Evolutionary conservation across 2,113 vertebrate genomes (phyloP), one percentile per base, ranked within the genome.

Genomic region (Epinephelus fuscoguttatus): DNA sequence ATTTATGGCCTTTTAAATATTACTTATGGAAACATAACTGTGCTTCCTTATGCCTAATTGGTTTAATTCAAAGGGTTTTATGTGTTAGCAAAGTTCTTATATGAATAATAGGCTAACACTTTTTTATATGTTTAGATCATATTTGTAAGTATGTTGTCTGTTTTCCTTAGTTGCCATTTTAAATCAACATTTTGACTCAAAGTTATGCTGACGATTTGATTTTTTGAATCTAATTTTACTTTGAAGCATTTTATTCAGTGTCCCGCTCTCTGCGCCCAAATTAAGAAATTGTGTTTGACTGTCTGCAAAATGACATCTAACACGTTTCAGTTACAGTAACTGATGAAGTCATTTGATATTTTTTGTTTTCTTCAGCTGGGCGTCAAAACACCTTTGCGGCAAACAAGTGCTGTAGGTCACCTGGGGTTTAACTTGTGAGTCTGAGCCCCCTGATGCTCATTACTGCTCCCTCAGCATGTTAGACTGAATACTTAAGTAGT

Each of bases 1-100:
- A 86, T 88, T 70, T 81, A 61, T 21, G 30, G 33, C 6, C 5
- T 74, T 55, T 64, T 2, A 82, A 76, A 25, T 57, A 18, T 49
- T 59, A 10, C 61, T 62, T 30, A 56, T 49, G 15, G 50, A 59
- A 72, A 37, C 52, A 59, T 30, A 59, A 60, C 21, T 30, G 19
- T 50, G 18, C 33, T 4, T 61, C 14, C 60, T 64, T 13, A 70
- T 40, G 15, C 37, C 14, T 17, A 53, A 62, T 52, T 15, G 50
- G 7, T 40, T 21, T 3, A 12, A 49, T 60, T 49, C 17, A 40
- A 40, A 40, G 10, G 56, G 3, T 1, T 66, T 30, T 49, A n/a
- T 30, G 10, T 19, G 10, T 27, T 27, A 37, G 40, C 11, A 74
- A 72, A 7, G 11, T n/a, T 30, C 15, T 0, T 6, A 9, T 30